Percentiles rank a stretch among this genome's conserved stretches.
phyloP scores from a whole-genome alignment of 1,140 invertebrate species.

The Sesamia nonagrioides region DNA sequence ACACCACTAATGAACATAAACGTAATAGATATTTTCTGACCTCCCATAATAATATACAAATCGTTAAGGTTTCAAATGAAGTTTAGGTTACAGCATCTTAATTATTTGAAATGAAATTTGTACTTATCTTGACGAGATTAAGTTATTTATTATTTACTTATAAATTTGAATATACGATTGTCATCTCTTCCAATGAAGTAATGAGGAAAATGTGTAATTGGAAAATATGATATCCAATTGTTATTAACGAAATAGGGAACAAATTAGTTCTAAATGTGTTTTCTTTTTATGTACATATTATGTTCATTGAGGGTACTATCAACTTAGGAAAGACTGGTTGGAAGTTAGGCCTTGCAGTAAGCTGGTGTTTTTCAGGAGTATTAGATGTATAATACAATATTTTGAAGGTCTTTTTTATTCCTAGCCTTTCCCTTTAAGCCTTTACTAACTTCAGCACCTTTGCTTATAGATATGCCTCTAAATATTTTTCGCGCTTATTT shows the following conservation, averaged over 20 bases:
- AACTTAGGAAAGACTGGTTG: not conserved
- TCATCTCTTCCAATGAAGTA: slow-evolving; percentile 5
- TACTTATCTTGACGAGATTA: not conserved
- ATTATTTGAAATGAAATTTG: slow-evolving; percentile 39
- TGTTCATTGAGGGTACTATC: not conserved
- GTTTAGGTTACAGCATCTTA: slow-evolving; percentile 36
- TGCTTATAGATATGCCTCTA: not conserved
- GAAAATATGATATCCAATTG: slow-evolving; percentile 32
- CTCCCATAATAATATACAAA: slow-evolving; percentile 73
- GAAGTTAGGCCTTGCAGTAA: not conserved
- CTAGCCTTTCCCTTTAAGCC: not conserved
- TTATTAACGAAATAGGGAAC: slow-evolving; percentile 30
- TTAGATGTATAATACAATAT: not conserved
- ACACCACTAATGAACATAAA: slow-evolving; percentile 82
- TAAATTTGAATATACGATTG: slow-evolving; percentile 15
- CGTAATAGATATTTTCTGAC: slow-evolving; percentile 85
- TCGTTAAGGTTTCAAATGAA: slow-evolving; percentile 62
- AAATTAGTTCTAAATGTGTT: slow-evolving; percentile 17
- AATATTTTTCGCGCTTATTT: too few relatives aligned
- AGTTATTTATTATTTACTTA: slow-evolving; percentile 37
- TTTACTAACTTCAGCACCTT: not conserved
- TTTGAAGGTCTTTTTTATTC: not conserved
- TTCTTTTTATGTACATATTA: slow-evolving; percentile 1
- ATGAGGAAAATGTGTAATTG: slow-evolving; percentile 22
- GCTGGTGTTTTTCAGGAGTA: too few relatives aligned